Evolutionary conservation across 2,888 invertebrate genomes (phyloP).

Genomic region (Exocentrus adspersus): DNA sequence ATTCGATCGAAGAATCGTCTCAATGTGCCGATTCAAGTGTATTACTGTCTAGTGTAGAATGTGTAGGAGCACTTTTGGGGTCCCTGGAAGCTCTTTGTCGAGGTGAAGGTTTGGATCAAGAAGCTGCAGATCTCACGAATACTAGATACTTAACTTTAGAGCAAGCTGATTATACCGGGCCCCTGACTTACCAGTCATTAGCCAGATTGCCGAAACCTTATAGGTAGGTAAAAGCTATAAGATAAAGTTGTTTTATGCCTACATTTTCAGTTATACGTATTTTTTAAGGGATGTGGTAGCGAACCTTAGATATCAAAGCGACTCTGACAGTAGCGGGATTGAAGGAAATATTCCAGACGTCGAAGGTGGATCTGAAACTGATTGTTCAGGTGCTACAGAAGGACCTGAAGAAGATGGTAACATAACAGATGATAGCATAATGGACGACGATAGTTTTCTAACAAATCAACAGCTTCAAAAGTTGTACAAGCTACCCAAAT

Average conservation of each 20-base stretch:
- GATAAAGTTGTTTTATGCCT: not conserved
- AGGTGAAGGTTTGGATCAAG: slow-evolving; percentile 76
- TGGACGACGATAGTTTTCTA: slow-evolving; percentile 80
- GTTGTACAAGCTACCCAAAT: slow-evolving; percentile 69
- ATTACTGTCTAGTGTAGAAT: slow-evolving; percentile 83
- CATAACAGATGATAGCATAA: slow-evolving; percentile 74
- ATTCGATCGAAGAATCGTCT: slow-evolving; percentile 93
- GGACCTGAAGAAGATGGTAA: slow-evolving; percentile 75
- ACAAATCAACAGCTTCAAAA: slow-evolving; percentile 63
- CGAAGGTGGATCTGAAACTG: slow-evolving; percentile 61
- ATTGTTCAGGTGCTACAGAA: slow-evolving; percentile 71
- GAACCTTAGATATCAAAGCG: slow-evolving; percentile 70
- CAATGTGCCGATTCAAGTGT: slow-evolving; percentile 80
- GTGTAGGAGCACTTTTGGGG: slow-evolving; percentile 83
- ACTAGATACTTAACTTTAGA: slow-evolving; percentile 73
- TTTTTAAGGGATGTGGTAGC: slow-evolving; percentile 74
- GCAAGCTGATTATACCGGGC: slow-evolving; percentile 85
- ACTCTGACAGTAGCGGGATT: slow-evolving; percentile 70
- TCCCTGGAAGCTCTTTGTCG: slow-evolving; percentile 83
- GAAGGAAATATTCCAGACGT: slow-evolving; percentile 61
- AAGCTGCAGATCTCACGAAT: slow-evolving; percentile 72
- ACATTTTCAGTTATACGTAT: too few species aligned
- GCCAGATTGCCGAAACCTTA: slow-evolving; percentile 85
- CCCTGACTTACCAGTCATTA: slow-evolving; percentile 85
- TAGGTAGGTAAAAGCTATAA: slow-evolving; percentile 63